phyloP scores from a whole-genome alignment of 2,888 invertebrate genomes.

The Isoperla grammatica region DNA sequence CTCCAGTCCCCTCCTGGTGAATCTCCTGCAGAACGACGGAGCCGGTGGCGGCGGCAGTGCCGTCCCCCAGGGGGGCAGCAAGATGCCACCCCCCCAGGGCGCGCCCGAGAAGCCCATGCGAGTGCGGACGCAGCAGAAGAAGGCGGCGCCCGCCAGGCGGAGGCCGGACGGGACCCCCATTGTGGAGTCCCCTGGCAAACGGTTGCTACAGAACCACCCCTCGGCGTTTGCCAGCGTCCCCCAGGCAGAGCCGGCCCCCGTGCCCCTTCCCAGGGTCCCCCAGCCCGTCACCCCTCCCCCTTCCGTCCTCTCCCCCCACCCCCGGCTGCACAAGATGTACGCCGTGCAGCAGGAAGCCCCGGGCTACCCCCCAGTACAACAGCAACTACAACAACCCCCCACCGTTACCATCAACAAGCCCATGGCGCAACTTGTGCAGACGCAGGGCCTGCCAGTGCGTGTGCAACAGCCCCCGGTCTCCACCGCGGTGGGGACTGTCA shows the following conservation, averaged over 20 bases:
- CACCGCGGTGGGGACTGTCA: constrained; percentile 11
- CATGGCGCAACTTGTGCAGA: neutral
- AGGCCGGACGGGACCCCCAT: constrained; percentile 21
- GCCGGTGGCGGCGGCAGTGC: constrained; percentile 33
- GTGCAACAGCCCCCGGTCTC: constrained; percentile 15
- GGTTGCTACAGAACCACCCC: constrained; percentile 18
- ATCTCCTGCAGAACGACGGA: constrained; percentile 81
- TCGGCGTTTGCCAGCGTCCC: constrained; percentile 27
- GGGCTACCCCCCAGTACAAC: constrained; percentile 21
- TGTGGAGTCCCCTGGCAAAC: constrained; percentile 4
- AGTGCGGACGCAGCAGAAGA: constrained; percentile 36
- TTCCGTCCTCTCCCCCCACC: constrained; percentile 22
- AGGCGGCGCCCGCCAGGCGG: constrained; percentile 38
- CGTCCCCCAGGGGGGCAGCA: constrained; percentile 23
- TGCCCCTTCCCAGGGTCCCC: constrained; percentile 24
- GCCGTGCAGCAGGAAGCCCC: constrained; percentile 13
- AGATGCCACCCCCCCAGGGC: constrained; percentile 26
- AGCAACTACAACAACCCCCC: constrained; percentile 16
- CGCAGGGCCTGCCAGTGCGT: too few species aligned
- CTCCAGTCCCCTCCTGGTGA: constrained; percentile 85
- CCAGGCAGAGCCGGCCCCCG: constrained; percentile 1
- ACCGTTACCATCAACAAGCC: neutral
- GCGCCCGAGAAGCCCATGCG: constrained; percentile 22
- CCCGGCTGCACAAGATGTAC: constrained; percentile 24
- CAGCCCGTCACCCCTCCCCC: constrained; percentile 22